phyloP scores from a whole-genome alignment of 2,797 vertebrate genomes.

The Ataeniobius toweri region DNA sequence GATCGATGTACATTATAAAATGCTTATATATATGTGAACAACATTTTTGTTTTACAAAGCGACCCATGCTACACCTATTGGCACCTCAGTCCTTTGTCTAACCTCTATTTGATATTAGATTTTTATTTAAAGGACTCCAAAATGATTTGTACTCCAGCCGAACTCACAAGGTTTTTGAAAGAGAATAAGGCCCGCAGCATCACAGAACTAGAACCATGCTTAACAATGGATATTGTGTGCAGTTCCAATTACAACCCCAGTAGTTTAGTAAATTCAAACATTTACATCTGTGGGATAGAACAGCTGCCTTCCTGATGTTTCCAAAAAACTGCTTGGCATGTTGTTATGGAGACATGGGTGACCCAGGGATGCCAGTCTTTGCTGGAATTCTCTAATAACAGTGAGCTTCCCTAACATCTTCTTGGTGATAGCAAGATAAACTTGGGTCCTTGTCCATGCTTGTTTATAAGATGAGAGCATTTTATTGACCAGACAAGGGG shows the following conservation, averaged over 20 bases:
- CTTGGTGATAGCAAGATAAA: background rate
- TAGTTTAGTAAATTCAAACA: too few relatives aligned
- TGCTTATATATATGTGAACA: too few relatives aligned
- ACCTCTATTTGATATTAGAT: background rate
- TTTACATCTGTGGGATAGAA: too few relatives aligned
- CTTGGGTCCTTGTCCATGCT: background rate
- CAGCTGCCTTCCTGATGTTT: too few relatives aligned
- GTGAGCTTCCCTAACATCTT: background rate
- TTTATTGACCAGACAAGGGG: background rate
- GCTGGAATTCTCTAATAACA: background rate
- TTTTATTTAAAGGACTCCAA: background rate
- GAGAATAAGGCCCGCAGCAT: background rate
- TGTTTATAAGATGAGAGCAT: background rate
- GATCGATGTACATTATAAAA: background rate
- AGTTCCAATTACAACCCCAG: too few relatives aligned
- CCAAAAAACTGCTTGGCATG: too few relatives aligned
- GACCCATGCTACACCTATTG: too few relatives aligned
- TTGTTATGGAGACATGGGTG: background rate
- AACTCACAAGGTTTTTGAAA: background rate
- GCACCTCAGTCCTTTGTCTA: background rate
- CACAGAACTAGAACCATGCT: background rate
- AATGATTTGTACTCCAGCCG: background rate
- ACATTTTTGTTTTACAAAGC: background rate
- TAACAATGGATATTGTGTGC: background rate
- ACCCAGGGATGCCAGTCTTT: background rate